Percentiles rank a stretch among this genome's conserved stretches.
These are phyloP conservation scores for Tachina grossa DNA, from an alignment of 2,888 invertebrate genomes.

Conservation along the genomic window DNA sequence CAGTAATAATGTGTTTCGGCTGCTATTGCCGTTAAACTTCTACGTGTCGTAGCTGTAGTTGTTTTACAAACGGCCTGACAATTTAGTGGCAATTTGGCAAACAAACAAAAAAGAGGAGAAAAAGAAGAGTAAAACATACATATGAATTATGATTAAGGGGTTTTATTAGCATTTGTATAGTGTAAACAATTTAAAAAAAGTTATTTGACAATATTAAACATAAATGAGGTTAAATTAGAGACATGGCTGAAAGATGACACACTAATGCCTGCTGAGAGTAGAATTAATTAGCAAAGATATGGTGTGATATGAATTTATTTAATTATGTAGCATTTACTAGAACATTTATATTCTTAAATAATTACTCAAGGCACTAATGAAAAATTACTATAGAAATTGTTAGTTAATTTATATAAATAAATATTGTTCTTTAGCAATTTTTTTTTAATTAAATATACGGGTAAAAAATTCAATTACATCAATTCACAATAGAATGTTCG, in stretches of 20 bases:
- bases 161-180: slow-evolving; percentile 43
- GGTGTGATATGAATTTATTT: background rate
- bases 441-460: no score
- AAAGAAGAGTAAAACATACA: slow-evolving; percentile 11
- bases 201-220: background rate
- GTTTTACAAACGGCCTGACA: background rate
- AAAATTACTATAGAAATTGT: background rate
- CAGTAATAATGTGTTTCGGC: slow-evolving; percentile 25
- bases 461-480: no score
- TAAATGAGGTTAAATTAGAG: slow-evolving; percentile 17
- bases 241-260: background rate
- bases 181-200: background rate
- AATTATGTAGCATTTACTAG: background rate
- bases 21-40: background rate
- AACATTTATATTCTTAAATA: background rate
- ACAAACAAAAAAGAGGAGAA: background rate
- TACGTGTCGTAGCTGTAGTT: background rate
- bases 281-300: background rate
- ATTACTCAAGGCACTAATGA: background rate
- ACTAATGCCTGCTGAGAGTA: background rate
- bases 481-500: no score
- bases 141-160: slow-evolving; percentile 61
- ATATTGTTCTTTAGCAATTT: no score
- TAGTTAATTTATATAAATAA: no score
- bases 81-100: slow-evolving; percentile 29